Conservation (phyloP, 2,797 vertebrate species). For the Chaetodon trifasciatus region DNA sequence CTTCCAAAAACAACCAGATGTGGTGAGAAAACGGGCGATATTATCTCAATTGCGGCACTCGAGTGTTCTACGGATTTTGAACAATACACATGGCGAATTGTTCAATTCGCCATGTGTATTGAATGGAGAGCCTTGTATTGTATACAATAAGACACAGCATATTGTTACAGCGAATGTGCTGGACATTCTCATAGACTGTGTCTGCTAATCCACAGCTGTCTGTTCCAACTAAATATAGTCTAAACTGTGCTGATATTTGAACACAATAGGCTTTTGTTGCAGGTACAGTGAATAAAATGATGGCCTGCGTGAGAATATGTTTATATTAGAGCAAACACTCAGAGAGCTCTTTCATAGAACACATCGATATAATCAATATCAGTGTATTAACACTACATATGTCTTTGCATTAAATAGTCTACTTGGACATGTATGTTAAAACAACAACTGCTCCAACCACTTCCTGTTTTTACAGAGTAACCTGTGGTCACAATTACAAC, state of each 20-base stretch:
- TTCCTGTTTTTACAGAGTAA: not conserved
- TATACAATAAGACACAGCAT: constrained; percentile 18
- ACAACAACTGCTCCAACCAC: not conserved
- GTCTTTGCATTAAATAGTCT: not conserved
- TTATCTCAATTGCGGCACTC: constrained; percentile 19
- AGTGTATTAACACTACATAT: not conserved
- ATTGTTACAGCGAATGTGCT: constrained; percentile 26
- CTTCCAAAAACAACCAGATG: constrained; percentile 50
- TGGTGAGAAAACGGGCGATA: constrained; percentile 41
- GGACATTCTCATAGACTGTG: constrained; percentile 8
- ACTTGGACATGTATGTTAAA: not conserved
- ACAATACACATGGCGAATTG: constrained; percentile 39
- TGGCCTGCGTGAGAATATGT: not conserved
- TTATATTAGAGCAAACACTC: not conserved
- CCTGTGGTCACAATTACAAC: not conserved
- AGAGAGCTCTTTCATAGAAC: not conserved
- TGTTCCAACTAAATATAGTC: constrained; percentile 11
- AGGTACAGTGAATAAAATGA: not conserved
- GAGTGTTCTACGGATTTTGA: constrained; percentile 14
- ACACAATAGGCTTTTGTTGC: not conserved
- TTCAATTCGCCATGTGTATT: constrained; percentile 16
- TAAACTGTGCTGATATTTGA: not conserved
- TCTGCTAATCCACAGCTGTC: constrained; percentile 12
- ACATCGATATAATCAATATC: not conserved
- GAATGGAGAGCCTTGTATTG: constrained; percentile 33